These are phyloP conservation scores for Pararge aegeria DNA, from an alignment of 1,140 invertebrate genomes.

Conservation along the genomic window DNA sequence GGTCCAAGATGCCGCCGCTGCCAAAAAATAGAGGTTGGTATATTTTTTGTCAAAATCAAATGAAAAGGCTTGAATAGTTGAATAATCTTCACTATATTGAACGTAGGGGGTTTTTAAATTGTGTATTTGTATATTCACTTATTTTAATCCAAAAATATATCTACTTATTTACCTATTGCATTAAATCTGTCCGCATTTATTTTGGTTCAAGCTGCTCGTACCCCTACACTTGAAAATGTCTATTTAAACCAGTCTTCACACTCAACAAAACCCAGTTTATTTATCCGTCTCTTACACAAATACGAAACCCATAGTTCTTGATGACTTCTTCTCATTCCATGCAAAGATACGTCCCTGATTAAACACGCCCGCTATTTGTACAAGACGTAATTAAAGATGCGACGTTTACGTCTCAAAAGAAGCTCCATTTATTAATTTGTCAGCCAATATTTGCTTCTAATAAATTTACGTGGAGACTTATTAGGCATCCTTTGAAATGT, in stretches of 20 bases:
- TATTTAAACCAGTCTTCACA: constrained; percentile 8
- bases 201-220: too few species aligned
- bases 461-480: constrained; percentile 55
- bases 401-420: constrained; percentile 65
- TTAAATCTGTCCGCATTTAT: too few species aligned
- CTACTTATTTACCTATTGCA: too few species aligned
- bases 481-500: constrained; percentile 44
- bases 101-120: too few species aligned
- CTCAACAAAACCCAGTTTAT: constrained; percentile 36
- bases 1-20: too few species aligned
- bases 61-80: too few species aligned
- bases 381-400: constrained; percentile 72
- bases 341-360: constrained; percentile 70
- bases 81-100: too few species aligned
- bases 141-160: too few species aligned
- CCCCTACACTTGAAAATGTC: neutral
- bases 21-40: too few species aligned
- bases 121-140: too few species aligned
- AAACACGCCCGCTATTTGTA: constrained; percentile 69
- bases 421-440: constrained; percentile 76
- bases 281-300: constrained; percentile 54
- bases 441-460: constrained; percentile 70
- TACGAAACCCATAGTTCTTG: constrained; percentile 58
- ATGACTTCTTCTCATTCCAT: constrained; percentile 72
- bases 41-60: too few species aligned